Conservation (phyloP, 1,140 invertebrate species). For the Meloidogyne hapla region DNA sequence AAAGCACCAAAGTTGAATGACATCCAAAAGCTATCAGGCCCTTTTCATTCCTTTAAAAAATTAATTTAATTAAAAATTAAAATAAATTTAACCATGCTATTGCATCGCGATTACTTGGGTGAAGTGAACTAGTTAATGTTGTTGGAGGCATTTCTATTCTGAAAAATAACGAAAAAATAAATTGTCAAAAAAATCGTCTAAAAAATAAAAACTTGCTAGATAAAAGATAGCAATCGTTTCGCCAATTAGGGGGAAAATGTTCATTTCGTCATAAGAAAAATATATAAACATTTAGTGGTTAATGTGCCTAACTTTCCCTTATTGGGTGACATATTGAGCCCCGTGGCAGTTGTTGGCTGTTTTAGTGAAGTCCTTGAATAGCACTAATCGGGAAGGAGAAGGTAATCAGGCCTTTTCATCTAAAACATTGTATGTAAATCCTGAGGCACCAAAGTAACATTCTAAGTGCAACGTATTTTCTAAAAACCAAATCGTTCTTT, state of each 20-base stretch:
- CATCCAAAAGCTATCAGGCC: conserved; percentile 45
- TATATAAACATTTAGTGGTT: too few species aligned
- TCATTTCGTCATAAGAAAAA: background rate
- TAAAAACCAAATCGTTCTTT: too few species aligned
- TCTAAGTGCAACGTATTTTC: too few species aligned
- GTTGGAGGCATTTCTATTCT: conserved; percentile 23
- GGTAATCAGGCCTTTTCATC: too few species aligned
- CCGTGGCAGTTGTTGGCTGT: too few species aligned
- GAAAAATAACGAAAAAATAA: background rate
- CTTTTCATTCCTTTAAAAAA: conserved; percentile 38
- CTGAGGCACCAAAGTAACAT: too few species aligned
- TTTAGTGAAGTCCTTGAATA: too few species aligned
- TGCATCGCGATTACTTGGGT: conserved; percentile 47
- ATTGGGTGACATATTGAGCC: too few species aligned
- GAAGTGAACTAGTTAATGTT: conserved; percentile 43
- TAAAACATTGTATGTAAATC: too few species aligned
- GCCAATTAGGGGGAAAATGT: background rate
- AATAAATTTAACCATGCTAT: conserved; percentile 45
- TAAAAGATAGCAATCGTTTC: background rate
- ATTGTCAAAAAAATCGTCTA: background rate
- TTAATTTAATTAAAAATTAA: conserved; percentile 30
- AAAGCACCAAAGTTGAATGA: conserved; percentile 39
- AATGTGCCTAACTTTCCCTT: too few species aligned
- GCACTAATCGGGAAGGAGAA: too few species aligned
- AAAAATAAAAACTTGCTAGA: background rate